Evolutionary conservation across 2,113 vertebrate species (phyloP), one percentile per base, ranked within the genome.

Genomic region (Phaethon lepturus): DNA sequence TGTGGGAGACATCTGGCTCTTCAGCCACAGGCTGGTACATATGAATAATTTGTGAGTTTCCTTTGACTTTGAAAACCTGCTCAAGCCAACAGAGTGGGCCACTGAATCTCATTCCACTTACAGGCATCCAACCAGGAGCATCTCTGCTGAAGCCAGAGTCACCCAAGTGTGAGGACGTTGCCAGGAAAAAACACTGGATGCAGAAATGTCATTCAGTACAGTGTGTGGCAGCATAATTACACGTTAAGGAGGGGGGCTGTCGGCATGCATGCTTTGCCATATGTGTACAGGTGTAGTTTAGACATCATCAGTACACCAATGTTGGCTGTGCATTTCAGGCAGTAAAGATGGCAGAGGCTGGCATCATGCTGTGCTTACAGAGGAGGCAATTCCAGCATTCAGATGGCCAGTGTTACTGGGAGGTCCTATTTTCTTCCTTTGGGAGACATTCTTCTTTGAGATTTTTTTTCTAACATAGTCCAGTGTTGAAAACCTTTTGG

Each of bases 301-400:
- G 68, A 11, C 13, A 0, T 16, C 1, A 0, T 11, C 25, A 22
- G 33, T 4, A 17, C 26, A 15, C 10, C 6, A 1, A 0, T 59
- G 13, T 5, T 64, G 86, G 29, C 40, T 64, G 9, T 50, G 33
- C 10, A 1, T 42, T 80, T 73, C 14, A 28, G 72, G 19, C 35
- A 52, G 19, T 26, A 17, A 78, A 56, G 40, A 63, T 52, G 50
- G 17, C 50, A 59, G 35, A 73, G 42, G 52, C 60, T 93, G 73
- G 7, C 66, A 58, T 66, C 26, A 2, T 8, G 19, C n/a, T 86
- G 10, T 38, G 10, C 31, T 75, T 69, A 35, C 49, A 64, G 11
- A 5, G 7, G 17, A 67, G 24, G 50, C 23, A 88, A 1, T 73
- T 90, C 42, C 74, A 76, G 38, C 20, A 23, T 47, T 86, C n/a